Percentiles rank a stretch among this genome's conserved stretches.
phyloP scores from a whole-genome alignment of 2,797 vertebrate species.

The Acridotheres tristis region DNA sequence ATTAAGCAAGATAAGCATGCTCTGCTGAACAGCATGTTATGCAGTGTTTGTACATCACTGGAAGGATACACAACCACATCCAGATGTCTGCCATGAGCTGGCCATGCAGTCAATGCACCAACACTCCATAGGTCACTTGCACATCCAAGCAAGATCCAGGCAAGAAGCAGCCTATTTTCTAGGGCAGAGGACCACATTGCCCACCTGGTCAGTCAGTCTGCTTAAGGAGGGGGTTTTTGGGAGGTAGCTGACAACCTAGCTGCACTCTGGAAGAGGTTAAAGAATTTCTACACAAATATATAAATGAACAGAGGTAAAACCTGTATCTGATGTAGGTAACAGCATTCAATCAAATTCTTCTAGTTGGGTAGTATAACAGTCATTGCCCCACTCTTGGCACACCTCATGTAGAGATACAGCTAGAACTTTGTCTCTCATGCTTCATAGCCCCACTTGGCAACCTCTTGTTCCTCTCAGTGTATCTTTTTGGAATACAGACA shows the following conservation, averaged over 20 bases:
- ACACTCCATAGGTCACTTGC: background rate
- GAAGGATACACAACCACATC: fast-evolving
- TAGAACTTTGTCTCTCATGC: background rate
- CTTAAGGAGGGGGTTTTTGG: background rate
- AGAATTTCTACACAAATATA: background rate
- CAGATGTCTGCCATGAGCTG: background rate
- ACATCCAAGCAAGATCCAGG: background rate
- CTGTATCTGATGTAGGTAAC: background rate
- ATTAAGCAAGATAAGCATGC: background rate
- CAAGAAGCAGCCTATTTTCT: background rate
- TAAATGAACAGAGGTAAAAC: background rate
- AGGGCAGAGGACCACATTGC: background rate
- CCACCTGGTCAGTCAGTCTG: no score
- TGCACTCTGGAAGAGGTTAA: background rate
- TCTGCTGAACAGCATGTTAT: fast-evolving
- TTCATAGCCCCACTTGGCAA: background rate
- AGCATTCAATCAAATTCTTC: background rate
- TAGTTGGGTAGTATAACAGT: background rate
- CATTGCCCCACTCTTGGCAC: background rate
- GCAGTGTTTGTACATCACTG: fast-evolving
- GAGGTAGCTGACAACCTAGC: background rate
- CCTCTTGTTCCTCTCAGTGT: background rate
- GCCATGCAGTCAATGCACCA: background rate
- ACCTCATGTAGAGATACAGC: background rate
- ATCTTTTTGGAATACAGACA: background rate